These are phyloP conservation scores for Falcunculus frontatus DNA, from an alignment of 2,113 vertebrate species.

Conservation along the genomic window DNA sequence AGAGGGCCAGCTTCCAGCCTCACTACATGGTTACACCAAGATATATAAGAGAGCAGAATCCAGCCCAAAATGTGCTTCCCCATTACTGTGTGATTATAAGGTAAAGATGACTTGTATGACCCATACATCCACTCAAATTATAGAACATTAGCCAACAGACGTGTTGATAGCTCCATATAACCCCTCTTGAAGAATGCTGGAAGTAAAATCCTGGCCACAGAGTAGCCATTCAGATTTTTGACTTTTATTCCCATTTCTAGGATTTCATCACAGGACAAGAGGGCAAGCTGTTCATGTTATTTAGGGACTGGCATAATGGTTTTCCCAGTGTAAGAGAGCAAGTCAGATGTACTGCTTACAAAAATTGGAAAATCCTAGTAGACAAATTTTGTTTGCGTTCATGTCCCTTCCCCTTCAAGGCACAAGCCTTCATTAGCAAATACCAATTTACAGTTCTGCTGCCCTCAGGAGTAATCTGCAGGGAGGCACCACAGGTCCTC, in stretches of 20 bases:
- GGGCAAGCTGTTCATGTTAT: background rate
- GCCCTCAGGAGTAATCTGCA: background rate
- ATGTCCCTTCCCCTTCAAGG: background rate
- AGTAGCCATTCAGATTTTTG: background rate
- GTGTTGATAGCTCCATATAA: background rate
- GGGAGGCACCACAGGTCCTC: background rate
- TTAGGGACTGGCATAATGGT: background rate
- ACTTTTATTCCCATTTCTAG: background rate
- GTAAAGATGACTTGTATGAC: background rate
- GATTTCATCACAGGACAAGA: background rate
- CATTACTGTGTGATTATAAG: background rate
- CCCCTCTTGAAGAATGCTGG: background rate
- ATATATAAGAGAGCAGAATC: background rate
- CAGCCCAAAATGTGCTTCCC: background rate
- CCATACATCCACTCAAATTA: background rate
- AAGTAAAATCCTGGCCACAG: background rate
- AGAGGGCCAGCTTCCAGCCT: background rate
- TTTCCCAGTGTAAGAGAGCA: background rate
- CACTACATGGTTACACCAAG: background rate
- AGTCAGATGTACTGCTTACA: background rate
- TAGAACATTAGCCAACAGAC: background rate
- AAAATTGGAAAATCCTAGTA: background rate
- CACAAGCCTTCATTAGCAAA: background rate
- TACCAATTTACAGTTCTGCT: background rate
- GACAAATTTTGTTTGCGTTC: background rate